Evolutionary conservation across 2,888 invertebrate genomes (phyloP), one percentile per base, ranked within the genome.

Genomic region (Hesperia comma): DNA sequence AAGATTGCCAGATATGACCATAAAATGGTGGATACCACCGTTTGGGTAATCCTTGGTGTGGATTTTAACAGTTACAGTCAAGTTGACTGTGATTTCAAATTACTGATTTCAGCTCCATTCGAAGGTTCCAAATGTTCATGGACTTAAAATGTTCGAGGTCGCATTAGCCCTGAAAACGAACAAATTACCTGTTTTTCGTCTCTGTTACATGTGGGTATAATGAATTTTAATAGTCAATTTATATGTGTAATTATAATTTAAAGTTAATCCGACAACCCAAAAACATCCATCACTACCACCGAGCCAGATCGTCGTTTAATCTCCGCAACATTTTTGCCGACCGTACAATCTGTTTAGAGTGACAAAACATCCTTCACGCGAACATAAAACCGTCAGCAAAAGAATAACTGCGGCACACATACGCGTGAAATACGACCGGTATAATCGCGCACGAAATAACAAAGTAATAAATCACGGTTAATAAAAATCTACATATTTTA

Each of bases 391-490:
- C 64, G 60, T 62, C 58, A 53, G 61, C 58, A 60, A 37, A 46
- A 61, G 67, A 67, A 60, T 62, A 61, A 63, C 67, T 41, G 37
- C 67, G 63, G 61, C 63, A 67, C 69, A 54, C 55, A 64, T 60
- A 58, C 64, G 17, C 41, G 53, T 66, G 64, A 66, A 53, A 66
- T 60, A 66, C 53, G 53, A 21, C 58, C 58, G 64, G 70, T 69
- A 67, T 67, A 67, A 70, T 70, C 67, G 67, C 66, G 68, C 63
- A 64, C 70, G 63, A 68, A 68, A 70, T 69, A 70, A 70, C 70
- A 64, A 66, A 68, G 51, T 61, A 63, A 71, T 69, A 68, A 70
- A 70, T 70, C 68, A 67, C 55, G 55, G 60, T 68, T 69, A 61
- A 67, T 61, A 67, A 66, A 66, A 66, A 66, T 66, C 66, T 66